phyloP scores from a whole-genome alignment of 2,113 vertebrate genomes.

The Callipepla californica region DNA sequence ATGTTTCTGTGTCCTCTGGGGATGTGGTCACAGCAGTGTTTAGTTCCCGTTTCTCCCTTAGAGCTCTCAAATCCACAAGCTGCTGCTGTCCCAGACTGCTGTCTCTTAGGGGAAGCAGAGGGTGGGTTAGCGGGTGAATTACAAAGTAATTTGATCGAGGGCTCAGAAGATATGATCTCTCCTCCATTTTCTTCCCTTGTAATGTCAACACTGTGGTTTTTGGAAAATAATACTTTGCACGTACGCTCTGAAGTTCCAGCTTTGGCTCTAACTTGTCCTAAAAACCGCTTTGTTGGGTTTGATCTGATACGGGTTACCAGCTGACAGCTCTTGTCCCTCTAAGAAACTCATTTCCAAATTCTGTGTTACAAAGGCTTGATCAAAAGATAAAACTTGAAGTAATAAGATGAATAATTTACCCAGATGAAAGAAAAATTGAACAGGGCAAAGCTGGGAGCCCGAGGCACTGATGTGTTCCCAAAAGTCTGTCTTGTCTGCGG shows the following conservation, averaged over 20 bases:
- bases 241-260: constrained; percentile 3
- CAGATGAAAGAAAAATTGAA: constrained; percentile 37
- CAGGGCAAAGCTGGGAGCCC: not conserved
- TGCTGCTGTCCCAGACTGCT: constrained; percentile 16
- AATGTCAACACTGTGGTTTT: constrained; percentile 66
- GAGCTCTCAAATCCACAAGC: not conserved
- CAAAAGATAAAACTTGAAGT: constrained; percentile 34
- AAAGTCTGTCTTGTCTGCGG: not conserved
- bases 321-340: constrained; percentile 52
- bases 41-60: constrained; percentile 4
- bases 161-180: constrained; percentile 44
- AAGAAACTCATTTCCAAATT: constrained; percentile 57
- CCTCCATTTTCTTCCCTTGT: constrained; percentile 43
- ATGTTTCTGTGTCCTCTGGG: not conserved
- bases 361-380: constrained; percentile 10
- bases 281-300: constrained; percentile 1
- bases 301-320: not conserved
- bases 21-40: not conserved
- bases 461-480: not conserved
- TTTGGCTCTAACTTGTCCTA: constrained; percentile 42
- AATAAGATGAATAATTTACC: constrained; percentile 26
- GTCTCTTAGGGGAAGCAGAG: constrained; percentile 15
- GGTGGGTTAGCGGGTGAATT: constrained; percentile 29
- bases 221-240: constrained; percentile 42
- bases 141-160: constrained; percentile 50